phyloP scores from a whole-genome alignment of 2,113 vertebrate species.

The Amia ocellicauda region DNA sequence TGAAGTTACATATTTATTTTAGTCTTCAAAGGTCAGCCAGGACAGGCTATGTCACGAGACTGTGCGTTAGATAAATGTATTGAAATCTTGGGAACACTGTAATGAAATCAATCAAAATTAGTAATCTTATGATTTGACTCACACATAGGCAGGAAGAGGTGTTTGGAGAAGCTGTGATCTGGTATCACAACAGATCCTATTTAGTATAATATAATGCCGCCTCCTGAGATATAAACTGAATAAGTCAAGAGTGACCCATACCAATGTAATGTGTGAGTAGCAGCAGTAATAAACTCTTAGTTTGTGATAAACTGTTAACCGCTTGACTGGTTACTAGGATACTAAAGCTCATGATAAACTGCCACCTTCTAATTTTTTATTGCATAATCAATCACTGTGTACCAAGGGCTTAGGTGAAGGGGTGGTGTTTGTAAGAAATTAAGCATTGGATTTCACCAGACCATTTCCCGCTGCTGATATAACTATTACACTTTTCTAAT shows the following conservation, averaged over 20 bases:
- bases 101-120: background rate
- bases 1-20: background rate
- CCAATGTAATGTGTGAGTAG: background rate
- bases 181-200: background rate
- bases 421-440: background rate
- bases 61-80: background rate
- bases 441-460: background rate
- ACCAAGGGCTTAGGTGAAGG: background rate
- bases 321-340: background rate
- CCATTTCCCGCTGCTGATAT: background rate
- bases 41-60: background rate
- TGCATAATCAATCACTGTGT: conserved; percentile 9
- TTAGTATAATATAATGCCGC: background rate
- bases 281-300: conserved; percentile 2
- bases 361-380: conserved; percentile 5
- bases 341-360: conserved; percentile 3
- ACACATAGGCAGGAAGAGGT: background rate
- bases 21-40: background rate
- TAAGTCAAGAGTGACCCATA: background rate
- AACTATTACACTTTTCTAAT: background rate
- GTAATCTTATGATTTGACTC: background rate
- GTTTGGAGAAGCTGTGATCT: conserved; percentile 11
- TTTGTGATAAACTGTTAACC: conserved; percentile 14
- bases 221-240: background rate
- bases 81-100: background rate